Conservation (phyloP, 2,797 vertebrate species). For the Phoeniculus purpureus region DNA sequence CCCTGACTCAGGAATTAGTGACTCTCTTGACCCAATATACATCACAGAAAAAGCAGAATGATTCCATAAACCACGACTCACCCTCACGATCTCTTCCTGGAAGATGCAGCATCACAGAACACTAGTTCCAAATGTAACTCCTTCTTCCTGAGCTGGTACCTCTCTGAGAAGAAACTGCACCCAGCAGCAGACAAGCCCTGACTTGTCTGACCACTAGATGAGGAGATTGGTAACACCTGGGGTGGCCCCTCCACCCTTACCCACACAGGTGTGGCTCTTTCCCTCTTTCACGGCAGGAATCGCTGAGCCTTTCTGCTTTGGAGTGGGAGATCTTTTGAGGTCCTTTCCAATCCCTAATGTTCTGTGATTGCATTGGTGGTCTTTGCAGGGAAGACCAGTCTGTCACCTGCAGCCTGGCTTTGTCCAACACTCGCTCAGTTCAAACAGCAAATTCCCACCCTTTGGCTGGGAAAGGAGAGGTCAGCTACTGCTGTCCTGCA, state of each 20-base stretch:
- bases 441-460: background rate
- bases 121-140: fast-evolving
- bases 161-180: fast-evolving
- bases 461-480: background rate
- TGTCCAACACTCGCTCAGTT: fast-evolving
- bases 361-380: background rate
- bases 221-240: background rate
- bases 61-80: background rate
- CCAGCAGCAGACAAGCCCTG: fast-evolving
- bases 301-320: background rate
- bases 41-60: background rate
- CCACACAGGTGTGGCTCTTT: background rate
- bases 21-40: background rate
- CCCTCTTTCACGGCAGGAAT: background rate
- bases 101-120: fast-evolving
- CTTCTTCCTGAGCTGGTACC: fast-evolving
- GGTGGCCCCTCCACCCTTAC: background rate
- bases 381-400: fast-evolving
- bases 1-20: background rate
- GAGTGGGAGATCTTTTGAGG: background rate
- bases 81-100: background rate
- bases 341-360: too few species aligned
- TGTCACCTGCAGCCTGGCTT: fast-evolving
- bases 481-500: background rate
- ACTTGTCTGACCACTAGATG: background rate